Base-by-base conservation (phyloP, 2,888 invertebrate genomes). In the Scaptomyza caliginosa region DNA sequence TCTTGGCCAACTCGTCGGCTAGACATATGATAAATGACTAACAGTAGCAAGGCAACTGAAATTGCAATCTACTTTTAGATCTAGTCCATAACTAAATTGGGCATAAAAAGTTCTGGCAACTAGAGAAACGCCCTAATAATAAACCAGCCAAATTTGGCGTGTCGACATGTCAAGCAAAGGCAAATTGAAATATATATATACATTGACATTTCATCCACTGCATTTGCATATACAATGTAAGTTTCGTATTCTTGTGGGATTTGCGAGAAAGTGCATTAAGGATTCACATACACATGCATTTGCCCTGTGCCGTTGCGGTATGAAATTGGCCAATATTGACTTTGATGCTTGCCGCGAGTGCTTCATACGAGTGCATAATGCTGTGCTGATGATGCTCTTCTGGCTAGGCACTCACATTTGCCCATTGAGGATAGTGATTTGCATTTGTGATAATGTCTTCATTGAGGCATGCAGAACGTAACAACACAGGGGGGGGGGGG, bases 21-120 rank as follows among this genome's bases (percentile, higher is more conserved):
- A 45, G 49, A 58, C 72, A 57, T 56, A 70, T 85, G 79, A 85
- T 82, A 70, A 65, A 77, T 51, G 79, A 82, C 38, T 59, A 65
- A 38, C n/a, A 32, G 50, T 52, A 30, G 11, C 19, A 42, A 19
- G 59, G 55, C 59, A 67, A 52, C 30, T 43, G 24, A 49, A 65
- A 58, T 56, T 56, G 64, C 66, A 66, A 77, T 87, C 86, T 77
- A 45, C 30, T 62, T 32, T n/a, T 16, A 26, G 45, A 59, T 64
- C 65, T 56, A 65, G 55, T 13, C 50, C 13, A 32, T 16, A 39
- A 19, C 19, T 45, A 39, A 30, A 38, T 38, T 24, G 10, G 26
- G 11, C 6, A 3, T 39, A 24, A 36, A 3, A 30, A 36, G 16
- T 52, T 39, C 23, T 19, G 16, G 40, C 51, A 49, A 39, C 38